Evolutionary conservation across 2,797 vertebrate genomes (phyloP), one percentile per base, ranked within the genome.

Genomic region (Megaceryle alcyon): DNA sequence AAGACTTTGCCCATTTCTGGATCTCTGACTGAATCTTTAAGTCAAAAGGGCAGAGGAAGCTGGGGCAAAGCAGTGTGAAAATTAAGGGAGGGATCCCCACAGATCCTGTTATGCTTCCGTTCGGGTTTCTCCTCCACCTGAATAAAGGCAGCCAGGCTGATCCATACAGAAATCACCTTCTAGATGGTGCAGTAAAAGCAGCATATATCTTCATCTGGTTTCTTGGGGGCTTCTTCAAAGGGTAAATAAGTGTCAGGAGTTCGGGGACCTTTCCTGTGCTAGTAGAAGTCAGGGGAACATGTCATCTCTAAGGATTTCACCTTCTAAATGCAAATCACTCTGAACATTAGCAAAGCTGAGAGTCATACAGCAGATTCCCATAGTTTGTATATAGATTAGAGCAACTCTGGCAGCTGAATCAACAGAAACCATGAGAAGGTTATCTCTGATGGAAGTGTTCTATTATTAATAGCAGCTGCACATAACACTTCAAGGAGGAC

Each of bases 301-400:
- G 17, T 15, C 28, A 49, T 59, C 56, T 89, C 64, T 82, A 9
- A 41, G 71, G 41, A 57, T 88, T 87, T 93, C 26, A 23, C 51
- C 72, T 92, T 75, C 70, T 41, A 88, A 59, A 82, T 82, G 66
- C 31, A 92, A 65, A 80, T 94, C 68, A 71, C 61, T 49, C 82
- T 89, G 88, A 92, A 57, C 0, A 1, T 57, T 35, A 93, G 41
- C 48, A 82, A 82, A 46, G 29, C 51, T 75, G 63, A 79, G 53
- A 76, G 75, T 56, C 37, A 11, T 60, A 48, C 46, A 51, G 10
- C 39, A 61, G 33, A 54, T 69, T 78, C 69, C 7, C 15, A 5
- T 31, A 31, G n/a, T 68, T 77, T 44, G 15, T 48, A 29, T 59
- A 29, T 26, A 79, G 46, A 39, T 25, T 44, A 31, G 3, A 79